These are phyloP conservation scores for Stegana nigrithorax DNA, from an alignment of 2,888 invertebrate genomes.

Conservation along the genomic window DNA sequence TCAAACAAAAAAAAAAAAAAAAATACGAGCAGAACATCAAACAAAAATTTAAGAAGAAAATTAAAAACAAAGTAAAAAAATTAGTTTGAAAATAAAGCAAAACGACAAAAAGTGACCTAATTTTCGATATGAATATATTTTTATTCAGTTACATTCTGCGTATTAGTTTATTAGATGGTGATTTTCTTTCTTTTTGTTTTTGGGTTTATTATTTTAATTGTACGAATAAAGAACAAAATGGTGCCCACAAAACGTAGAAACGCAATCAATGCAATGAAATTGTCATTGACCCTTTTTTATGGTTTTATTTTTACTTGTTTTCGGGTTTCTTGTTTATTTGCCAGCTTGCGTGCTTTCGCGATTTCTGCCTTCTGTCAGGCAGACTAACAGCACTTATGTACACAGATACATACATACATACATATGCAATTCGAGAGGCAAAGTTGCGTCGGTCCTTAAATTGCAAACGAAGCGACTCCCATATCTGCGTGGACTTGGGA, in stretches of 20 bases:
- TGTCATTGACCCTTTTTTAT: constrained; percentile 11
- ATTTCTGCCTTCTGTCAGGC: too few relatives aligned
- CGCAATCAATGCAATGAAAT: constrained; percentile 6
- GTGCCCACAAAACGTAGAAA: not conserved
- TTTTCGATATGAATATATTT: constrained; percentile 16
- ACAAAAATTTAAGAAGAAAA: not conserved
- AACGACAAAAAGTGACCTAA: constrained; percentile 11
- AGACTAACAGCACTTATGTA: not conserved
- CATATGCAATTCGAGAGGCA: not conserved
- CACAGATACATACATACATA: not conserved
- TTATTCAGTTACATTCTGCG: constrained; percentile 4
- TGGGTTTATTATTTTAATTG: not conserved
- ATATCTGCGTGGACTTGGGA: too few relatives aligned
- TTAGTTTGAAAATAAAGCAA: not conserved
- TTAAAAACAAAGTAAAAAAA: constrained; percentile 1
- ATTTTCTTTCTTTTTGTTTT: not conserved
- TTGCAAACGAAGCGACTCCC: too few relatives aligned
- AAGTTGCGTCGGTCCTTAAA: too few relatives aligned
- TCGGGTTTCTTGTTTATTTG: not conserved
- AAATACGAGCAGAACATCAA: not conserved
- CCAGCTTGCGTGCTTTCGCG: not conserved
- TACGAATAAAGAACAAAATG: not conserved
- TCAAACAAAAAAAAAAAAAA: not conserved
- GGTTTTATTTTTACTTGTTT: not conserved
- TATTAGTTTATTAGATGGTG: too few relatives aligned